Evolutionary conservation across 2,113 vertebrate species (phyloP).

Genomic region (Elanus axillaris): DNA sequence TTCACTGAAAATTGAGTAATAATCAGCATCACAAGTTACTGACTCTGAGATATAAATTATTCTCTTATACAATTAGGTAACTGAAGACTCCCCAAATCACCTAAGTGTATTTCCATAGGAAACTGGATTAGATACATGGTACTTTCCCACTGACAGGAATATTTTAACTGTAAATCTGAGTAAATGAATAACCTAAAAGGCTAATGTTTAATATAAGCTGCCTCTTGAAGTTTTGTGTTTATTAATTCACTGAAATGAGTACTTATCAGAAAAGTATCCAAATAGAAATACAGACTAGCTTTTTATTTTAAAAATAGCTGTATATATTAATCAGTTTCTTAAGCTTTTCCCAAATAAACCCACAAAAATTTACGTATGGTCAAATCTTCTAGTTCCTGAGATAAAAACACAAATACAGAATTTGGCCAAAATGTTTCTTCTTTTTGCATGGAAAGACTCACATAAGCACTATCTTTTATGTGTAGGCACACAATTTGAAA

Average conservation of each 20-base stretch:
- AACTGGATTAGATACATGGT: conserved; percentile 63
- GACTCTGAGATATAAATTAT: conserved; percentile 64
- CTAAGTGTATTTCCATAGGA: conserved; percentile 58
- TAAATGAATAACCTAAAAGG: conserved; percentile 47
- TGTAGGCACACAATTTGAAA: not conserved
- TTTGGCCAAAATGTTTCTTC: not conserved
- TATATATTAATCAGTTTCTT: not conserved
- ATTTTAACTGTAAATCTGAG: conserved; percentile 51
- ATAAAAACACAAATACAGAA: not conserved
- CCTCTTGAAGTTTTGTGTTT: conserved; percentile 17
- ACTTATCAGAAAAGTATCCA: not conserved
- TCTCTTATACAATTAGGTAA: conserved; percentile 69
- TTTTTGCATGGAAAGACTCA: not conserved
- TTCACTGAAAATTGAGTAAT: conserved; percentile 60
- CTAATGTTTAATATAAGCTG: conserved; percentile 16
- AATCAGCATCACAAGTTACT: conserved; percentile 63
- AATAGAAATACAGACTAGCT: not conserved
- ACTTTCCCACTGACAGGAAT: conserved; percentile 49
- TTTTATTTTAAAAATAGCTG: not conserved
- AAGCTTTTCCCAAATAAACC: not conserved
- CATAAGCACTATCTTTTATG: not conserved
- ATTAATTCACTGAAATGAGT: conserved; percentile 36
- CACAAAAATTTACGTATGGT: not conserved
- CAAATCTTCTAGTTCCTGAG: not conserved
- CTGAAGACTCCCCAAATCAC: conserved; percentile 67